Evolutionary conservation across 2,888 invertebrate species (phyloP), one percentile per base, ranked within the genome.

Genomic region (Mythimna lalbum): DNA sequence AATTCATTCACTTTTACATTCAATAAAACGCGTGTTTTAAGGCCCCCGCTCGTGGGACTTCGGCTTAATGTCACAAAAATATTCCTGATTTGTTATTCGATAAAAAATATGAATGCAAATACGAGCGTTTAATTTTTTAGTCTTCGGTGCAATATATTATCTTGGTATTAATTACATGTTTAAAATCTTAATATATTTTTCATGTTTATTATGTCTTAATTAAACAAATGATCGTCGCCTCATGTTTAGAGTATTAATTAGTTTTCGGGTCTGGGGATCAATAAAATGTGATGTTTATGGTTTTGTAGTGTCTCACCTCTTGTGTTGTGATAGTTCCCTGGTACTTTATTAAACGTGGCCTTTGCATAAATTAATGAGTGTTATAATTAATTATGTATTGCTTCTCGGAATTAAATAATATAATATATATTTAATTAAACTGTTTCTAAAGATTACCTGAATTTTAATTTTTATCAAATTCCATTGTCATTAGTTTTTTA

Each of bases 1-100:
- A 83, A 69, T 80, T 80, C 73, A 82, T 82, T 80, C 61, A 67
- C 50, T 75, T 63, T 72, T 59, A 69, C 62, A 73, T 73, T 75
- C 60, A 81, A 69, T 72, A 78, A 79, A 69, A 64, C 60, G 33
- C 47, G 7, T 64, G 49, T 69, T 80, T 82, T 67, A 73, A 59
- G 33, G 17, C 14, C 39, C 53, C 23, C 21, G 27, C 43, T 61
- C 49, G 62, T 68, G 76, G 1, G 56, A 55, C 60, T 27, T 31
- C 56, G 47, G 61, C 57, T 69, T 69, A 69, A 69, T 57, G 57
- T 66, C 68, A 0, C 49, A 9, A 67, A 77, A 76, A 65, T 73
- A 73, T 73, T 62, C 31, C 43, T 47, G 55, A 67, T 72, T 77
- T 63, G 52, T 63, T 65, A 36, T 17, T 62, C 61, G 50, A 53